phyloP scores from a whole-genome alignment of 2,888 invertebrate genomes.

The Punctoribates punctum region DNA sequence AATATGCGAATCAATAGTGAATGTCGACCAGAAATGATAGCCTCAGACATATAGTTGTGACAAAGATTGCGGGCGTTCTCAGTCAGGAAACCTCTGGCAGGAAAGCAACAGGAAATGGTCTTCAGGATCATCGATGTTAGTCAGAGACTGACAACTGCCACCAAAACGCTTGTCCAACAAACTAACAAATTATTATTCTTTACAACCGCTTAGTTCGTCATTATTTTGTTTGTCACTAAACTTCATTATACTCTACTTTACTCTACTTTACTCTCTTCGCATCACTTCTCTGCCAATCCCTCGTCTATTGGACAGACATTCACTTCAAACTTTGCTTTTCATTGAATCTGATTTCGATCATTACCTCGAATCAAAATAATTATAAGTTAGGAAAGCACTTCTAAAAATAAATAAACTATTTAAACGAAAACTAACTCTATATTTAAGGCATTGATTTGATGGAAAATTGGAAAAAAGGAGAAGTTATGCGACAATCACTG shows the following conservation, averaged over 20 bases:
- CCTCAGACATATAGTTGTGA: not conserved
- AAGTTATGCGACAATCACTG: not conserved
- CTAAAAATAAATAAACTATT: not conserved
- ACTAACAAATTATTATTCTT: constrained; percentile 14
- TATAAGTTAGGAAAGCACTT: not conserved
- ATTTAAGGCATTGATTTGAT: constrained; percentile 3
- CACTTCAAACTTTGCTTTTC: too few relatives aligned
- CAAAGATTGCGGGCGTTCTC: constrained; percentile 18
- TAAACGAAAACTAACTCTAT: constrained; percentile 17
- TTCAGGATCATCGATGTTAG: constrained; percentile 18
- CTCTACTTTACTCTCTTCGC: too few relatives aligned
- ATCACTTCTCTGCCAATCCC: too few relatives aligned
- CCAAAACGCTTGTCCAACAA: not conserved
- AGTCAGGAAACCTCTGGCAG: not conserved
- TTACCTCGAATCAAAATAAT: too few relatives aligned
- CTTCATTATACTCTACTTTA: too few relatives aligned
- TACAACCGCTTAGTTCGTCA: not conserved
- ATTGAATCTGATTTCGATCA: too few relatives aligned
- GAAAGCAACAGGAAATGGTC: constrained; percentile 35
- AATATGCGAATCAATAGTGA: constrained; percentile 2
- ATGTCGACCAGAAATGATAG: constrained; percentile 14
- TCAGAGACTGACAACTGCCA: constrained; percentile 2
- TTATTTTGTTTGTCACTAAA: not conserved
- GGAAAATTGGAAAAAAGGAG: not conserved
- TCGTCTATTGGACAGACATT: too few relatives aligned